Conservation (phyloP, 2,888 invertebrate species). For the Nemotelus pantherinus region DNA sequence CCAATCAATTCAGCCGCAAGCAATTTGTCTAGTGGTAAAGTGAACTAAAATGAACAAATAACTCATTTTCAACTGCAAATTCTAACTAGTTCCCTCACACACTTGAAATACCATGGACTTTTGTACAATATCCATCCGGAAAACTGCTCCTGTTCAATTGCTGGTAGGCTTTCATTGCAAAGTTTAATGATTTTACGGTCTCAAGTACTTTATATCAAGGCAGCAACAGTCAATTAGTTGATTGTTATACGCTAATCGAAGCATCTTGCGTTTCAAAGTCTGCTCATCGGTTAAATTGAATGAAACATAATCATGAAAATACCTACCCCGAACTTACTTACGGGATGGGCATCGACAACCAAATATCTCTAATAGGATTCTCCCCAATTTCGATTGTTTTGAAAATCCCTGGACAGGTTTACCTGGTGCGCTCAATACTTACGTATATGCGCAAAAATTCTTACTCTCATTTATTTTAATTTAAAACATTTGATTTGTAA, state of each 20-base stretch:
- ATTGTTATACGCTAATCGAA: neutral
- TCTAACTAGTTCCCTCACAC: conserved; percentile 31
- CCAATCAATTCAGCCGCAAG: conserved; percentile 13
- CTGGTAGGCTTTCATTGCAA: neutral
- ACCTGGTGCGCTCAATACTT: conserved; percentile 71
- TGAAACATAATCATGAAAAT: conserved; percentile 48
- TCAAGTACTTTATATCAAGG: conserved; percentile 7
- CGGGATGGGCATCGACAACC: conserved; percentile 50
- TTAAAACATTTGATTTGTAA: conserved; percentile 39
- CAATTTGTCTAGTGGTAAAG: conserved; percentile 30
- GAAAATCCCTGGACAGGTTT: conserved; percentile 55
- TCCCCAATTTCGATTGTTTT: conserved; percentile 45
- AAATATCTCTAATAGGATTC: conserved; percentile 39
- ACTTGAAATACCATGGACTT: neutral
- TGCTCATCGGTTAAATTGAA: conserved; percentile 30
- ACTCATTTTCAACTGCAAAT: neutral
- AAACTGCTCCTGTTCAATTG: conserved; percentile 5
- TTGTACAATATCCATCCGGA: neutral
- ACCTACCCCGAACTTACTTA: conserved; percentile 57
- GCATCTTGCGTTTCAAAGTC: neutral
- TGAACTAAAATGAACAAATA: neutral
- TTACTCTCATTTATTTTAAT: conserved; percentile 49
- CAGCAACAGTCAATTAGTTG: conserved; percentile 1
- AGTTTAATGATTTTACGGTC: neutral
- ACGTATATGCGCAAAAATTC: conserved; percentile 64